Conservation (phyloP, 2,888 invertebrate species). For the Drosophila dives region DNA sequence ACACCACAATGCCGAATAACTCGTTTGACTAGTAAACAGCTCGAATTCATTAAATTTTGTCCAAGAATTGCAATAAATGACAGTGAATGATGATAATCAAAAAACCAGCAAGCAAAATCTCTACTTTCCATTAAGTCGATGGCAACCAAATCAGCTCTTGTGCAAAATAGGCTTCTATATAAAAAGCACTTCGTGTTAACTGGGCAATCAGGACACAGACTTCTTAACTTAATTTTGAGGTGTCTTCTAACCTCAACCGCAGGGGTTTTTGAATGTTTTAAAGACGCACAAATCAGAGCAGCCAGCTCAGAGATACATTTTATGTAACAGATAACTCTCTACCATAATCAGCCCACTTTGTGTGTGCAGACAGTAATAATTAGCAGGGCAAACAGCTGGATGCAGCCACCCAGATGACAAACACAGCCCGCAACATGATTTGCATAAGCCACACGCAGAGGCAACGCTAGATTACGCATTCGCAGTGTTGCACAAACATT, state of each 20-base stretch:
- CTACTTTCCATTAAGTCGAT: background rate
- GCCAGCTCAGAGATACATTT: background rate
- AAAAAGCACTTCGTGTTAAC: background rate
- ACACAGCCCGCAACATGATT: constrained; percentile 40
- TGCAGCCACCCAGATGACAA: constrained; percentile 27
- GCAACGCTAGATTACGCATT: constrained; percentile 49
- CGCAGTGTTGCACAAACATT: constrained; percentile 41
- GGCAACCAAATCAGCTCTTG: background rate
- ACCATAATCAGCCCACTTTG: background rate
- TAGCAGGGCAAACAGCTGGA: background rate
- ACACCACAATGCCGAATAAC: background rate
- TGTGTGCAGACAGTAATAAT: background rate
- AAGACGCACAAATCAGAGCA: background rate
- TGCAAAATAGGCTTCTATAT: background rate
- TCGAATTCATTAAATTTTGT: background rate
- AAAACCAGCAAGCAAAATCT: background rate
- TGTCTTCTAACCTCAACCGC: background rate
- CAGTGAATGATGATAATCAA: too few relatives aligned
- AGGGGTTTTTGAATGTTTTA: background rate
- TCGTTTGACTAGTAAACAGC: background rate
- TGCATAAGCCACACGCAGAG: constrained; percentile 54
- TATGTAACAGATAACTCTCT: background rate
- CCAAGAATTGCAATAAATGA: background rate
- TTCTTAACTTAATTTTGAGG: background rate
- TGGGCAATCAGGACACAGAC: background rate